Evolutionary conservation across 1,140 invertebrate genomes (phyloP), one percentile per base, ranked within the genome.

Genomic region (Scaptomyza hsui): DNA sequence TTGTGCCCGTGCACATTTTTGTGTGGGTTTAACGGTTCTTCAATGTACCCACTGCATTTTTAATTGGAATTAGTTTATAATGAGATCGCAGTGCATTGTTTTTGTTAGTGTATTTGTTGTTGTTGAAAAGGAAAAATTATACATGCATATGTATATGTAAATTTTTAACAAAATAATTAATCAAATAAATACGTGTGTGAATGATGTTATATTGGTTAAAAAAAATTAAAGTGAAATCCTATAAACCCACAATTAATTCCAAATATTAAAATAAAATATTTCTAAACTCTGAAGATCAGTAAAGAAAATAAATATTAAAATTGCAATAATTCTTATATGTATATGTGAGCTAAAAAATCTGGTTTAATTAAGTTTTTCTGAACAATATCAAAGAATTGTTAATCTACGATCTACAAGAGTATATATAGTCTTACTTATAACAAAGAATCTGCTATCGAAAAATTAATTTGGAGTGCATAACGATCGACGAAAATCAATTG

Each of bases 1-100:
- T 55, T 55, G 55, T 12, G 64, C 56, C 71, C 81, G 65, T 76
- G 83, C 73, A 82, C 78, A 65, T 67, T 76, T 74, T 63, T 75
- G 51, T 63, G 48, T 64, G 42, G 64, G 48, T 65, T 55, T 62
- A 71, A 80, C 44, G 32, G 29, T 53, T 57, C 29, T 39, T 35
- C 45, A 51, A 24, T 47, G 32, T 37, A n/a, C 53, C 35, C 21
- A 18, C 19, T 64, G 35, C 18, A 48, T 53, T 68, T 53, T 47
- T 53, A 53, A 68, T 72, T 53, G 32, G 29, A 64, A 37, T 60
- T 29, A 16, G 9, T 6, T 48, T 42, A 6, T 55, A 41, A 41
- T 19, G 19, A 19, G 19, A 16, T 15, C 35, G 3, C 19, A 37
- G n/a, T 7, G 26, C 26, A 29, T 12, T 35, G 19, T 48, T 29